Evolutionary conservation across 1,140 invertebrate genomes (phyloP), one percentile per base, ranked within the genome.

Genomic region (Leptopilina clavipes): DNA sequence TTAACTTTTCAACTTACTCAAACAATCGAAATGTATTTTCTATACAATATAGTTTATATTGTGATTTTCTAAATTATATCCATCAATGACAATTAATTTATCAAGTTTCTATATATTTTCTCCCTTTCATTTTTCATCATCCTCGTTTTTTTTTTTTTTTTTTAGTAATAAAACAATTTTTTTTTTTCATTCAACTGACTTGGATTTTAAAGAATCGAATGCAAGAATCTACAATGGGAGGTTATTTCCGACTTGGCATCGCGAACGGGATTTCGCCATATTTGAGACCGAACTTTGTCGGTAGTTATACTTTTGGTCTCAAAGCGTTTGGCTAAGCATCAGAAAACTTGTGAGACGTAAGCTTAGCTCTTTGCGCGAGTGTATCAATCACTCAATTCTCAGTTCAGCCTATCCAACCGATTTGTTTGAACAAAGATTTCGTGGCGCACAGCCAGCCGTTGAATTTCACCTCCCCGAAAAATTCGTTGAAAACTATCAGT

Each of bases 351-450:
- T 80, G 77, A 78, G 82, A 83, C 82, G 83, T 84, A 85, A 86
- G 84, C 83, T 82, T 76, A 76, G 80, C 79, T 83, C 25, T 31
- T 31, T 84, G 79, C 85, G 84, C 84, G 85, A 88, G 83, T 88
- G 82, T 86, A 88, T 88, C 87, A 86, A 88, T 88, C 87, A 88
- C 79, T 83, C 82, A 73, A 86, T 86, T 85, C 83, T 82, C 79
- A 72, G 80, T 74, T 81, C 80, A 71, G 76, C 81, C 84, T 84
- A 83, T 81, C 78, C 78, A 78, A 74, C 54, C 54, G 72, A 80
- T 85, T 84, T 87, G 85, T 87, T 87, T 86, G 80, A 76, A 73
- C 78, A 74, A 76, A 82, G 80, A 81, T 85, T 87, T 80, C 80
- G 85, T 88, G 87, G 87, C 86, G 78, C 81, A 40, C 56, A 74